A percentile compares a stretch with the other conserved stretches of the same genome.
phyloP scores from a whole-genome alignment of 2,113 vertebrate species.

The Sceloporus undulatus region DNA sequence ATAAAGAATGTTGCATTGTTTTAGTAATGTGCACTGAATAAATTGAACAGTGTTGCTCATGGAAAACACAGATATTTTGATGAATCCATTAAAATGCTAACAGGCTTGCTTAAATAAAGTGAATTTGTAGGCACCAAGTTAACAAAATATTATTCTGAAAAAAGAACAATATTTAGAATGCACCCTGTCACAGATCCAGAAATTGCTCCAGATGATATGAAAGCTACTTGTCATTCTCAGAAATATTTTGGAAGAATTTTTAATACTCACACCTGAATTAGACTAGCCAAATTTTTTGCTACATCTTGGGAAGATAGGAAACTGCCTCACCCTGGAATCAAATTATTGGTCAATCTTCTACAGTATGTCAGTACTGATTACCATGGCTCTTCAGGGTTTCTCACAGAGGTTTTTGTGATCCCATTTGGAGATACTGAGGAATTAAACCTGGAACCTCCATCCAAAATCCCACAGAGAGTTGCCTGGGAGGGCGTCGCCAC shows the following conservation, averaged over 20 bases:
- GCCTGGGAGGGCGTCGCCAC: too few relatives aligned
- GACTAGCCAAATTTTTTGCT: not conserved
- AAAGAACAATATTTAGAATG: not conserved
- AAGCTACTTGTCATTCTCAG: not conserved
- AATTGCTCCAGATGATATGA: not conserved
- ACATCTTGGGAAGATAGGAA: not conserved
- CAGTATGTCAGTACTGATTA: too few relatives aligned
- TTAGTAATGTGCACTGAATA: not conserved
- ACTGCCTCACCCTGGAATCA: too few relatives aligned
- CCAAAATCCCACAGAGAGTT: too few relatives aligned
- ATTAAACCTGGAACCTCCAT: too few relatives aligned
- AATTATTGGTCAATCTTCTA: too few relatives aligned
- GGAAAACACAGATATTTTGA: slow-evolving; percentile 16
- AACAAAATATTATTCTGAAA: not conserved
- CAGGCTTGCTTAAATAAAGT: slow-evolving; percentile 6
- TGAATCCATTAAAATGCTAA: slow-evolving; percentile 21
- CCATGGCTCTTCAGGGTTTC: too few relatives aligned
- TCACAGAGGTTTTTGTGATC: too few relatives aligned
- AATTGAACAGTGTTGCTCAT: slow-evolving; percentile 10
- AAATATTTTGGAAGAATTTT: not conserved
- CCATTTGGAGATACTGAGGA: too few relatives aligned
- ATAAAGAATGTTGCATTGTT: slow-evolving; percentile 33
- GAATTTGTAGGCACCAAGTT: slow-evolving; percentile 22
- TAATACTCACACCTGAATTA: not conserved
- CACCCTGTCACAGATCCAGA: not conserved